These are phyloP conservation scores for Lepas anatifera DNA, from an alignment of 2,888 invertebrate species.

Conservation along the genomic window DNA sequence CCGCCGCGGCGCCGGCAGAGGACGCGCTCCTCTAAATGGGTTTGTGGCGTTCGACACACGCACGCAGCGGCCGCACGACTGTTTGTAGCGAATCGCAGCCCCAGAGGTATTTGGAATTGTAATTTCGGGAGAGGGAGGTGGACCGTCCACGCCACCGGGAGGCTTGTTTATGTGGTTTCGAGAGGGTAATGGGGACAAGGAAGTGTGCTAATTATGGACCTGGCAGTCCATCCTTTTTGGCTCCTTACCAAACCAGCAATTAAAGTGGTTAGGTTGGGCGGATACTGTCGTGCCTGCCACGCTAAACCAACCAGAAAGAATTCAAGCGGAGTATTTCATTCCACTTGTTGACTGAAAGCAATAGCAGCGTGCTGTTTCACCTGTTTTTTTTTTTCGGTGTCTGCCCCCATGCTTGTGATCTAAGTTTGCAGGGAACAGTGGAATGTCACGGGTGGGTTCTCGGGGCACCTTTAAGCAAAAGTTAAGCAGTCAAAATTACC, in stretches of 20 bases:
- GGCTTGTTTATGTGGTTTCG: slow-evolving; percentile 5
- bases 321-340: not conserved
- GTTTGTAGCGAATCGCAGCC: slow-evolving; percentile 4
- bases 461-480: no score
- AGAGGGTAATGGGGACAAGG: not conserved
- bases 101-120: slow-evolving; percentile 11
- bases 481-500: no score
- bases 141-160: not conserved
- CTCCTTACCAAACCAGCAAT: slow-evolving; percentile 1
- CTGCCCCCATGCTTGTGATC: no score
- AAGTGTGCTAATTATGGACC: slow-evolving; percentile 1
- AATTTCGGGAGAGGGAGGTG: not conserved
- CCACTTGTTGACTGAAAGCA: no score
- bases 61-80: not conserved
- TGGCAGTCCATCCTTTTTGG: not conserved
- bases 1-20: not conserved
- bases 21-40: not conserved
- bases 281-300: no score
- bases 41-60: not conserved
- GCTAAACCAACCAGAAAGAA: not conserved
- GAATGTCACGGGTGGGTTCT: no score
- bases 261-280: no score
- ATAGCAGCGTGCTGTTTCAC: no score
- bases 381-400: no score
- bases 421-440: no score